A percentile compares a stretch with the other conserved stretches of the same genome.
Evolutionary conservation across 2,888 invertebrate genomes (phyloP).

Genomic region (Spilarctia lutea): DNA sequence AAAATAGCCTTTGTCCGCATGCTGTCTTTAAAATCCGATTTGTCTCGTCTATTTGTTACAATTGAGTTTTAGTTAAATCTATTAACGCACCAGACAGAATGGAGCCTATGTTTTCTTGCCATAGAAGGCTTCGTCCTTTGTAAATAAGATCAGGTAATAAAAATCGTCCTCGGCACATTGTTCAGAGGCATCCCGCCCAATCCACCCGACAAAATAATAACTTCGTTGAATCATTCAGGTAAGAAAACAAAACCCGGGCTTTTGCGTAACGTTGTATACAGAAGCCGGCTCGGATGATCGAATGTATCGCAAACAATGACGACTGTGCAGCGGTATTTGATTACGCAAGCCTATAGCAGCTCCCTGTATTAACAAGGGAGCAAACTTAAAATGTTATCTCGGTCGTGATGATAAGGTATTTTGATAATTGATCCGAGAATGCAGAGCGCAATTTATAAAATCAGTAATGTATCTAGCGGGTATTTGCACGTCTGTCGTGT

Average conservation of each 20-base stretch:
- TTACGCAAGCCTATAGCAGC: constrained; percentile 65
- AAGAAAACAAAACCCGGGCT: constrained; percentile 71
- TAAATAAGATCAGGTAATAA: constrained; percentile 83
- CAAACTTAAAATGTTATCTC: constrained; percentile 11
- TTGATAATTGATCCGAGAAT: constrained; percentile 51
- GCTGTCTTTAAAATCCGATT: constrained; percentile 64
- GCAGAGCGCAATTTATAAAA: constrained; percentile 45
- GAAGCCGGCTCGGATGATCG: constrained; percentile 71
- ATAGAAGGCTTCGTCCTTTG: constrained; percentile 66
- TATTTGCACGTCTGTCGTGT: constrained; percentile 61
- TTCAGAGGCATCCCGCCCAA: constrained; percentile 75
- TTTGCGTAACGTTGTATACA: constrained; percentile 79
- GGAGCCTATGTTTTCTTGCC: constrained; percentile 68
- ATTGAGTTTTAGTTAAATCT: constrained; percentile 61
- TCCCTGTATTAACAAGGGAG: constrained; percentile 23
- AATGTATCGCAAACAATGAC: constrained; percentile 72
- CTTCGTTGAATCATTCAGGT: constrained; percentile 72
- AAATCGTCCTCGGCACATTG: constrained; percentile 71
- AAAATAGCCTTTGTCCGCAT: constrained; percentile 64
- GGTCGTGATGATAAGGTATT: constrained; percentile 32
- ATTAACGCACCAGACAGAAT: constrained; percentile 69
- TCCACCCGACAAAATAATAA: constrained; percentile 75
- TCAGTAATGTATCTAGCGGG: constrained; percentile 50
- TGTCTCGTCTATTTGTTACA: constrained; percentile 63
- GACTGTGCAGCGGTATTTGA: constrained; percentile 61